These are phyloP conservation scores for Archips xylosteana DNA, from an alignment of 2,888 invertebrate species.

Conservation along the genomic window DNA sequence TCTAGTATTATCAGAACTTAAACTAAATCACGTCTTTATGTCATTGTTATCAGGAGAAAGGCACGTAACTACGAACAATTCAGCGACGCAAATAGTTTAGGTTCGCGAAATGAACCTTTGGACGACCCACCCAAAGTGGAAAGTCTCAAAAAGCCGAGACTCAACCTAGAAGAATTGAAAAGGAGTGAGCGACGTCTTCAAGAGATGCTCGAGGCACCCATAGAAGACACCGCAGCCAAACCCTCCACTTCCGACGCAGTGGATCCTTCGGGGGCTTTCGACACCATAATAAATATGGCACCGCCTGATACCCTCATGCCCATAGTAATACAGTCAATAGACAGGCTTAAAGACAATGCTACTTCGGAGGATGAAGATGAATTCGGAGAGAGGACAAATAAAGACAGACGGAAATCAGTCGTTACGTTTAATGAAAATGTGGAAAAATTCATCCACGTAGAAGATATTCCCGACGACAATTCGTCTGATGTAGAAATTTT, in stretches of 20 bases:
- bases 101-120: conserved; percentile 60
- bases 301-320: conserved; percentile 56
- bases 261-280: conserved; percentile 47
- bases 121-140: conserved; percentile 57
- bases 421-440: conserved; percentile 86
- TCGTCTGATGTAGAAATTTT: conserved; percentile 63
- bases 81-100: conserved; percentile 64
- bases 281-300: conserved; percentile 58
- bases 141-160: conserved; percentile 57
- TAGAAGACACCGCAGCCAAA: conserved; percentile 54
- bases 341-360: conserved; percentile 74
- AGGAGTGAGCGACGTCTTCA: conserved; percentile 72
- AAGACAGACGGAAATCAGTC: conserved; percentile 73
- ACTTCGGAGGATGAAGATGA: conserved; percentile 73
- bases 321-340: conserved; percentile 76
- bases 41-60: conserved; percentile 62
- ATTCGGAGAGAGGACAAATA: conserved; percentile 69
- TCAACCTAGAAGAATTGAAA: conserved; percentile 73
- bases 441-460: conserved; percentile 80
- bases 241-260: conserved; percentile 51
- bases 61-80: conserved; percentile 65
- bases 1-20: conserved; percentile 42
- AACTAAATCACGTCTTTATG: conserved; percentile 42
- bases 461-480: conserved; percentile 64
- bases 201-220: conserved; percentile 70